These are phyloP conservation scores for Penaeus japonicus DNA, from an alignment of 1,140 invertebrate species.

Conservation along the genomic window DNA sequence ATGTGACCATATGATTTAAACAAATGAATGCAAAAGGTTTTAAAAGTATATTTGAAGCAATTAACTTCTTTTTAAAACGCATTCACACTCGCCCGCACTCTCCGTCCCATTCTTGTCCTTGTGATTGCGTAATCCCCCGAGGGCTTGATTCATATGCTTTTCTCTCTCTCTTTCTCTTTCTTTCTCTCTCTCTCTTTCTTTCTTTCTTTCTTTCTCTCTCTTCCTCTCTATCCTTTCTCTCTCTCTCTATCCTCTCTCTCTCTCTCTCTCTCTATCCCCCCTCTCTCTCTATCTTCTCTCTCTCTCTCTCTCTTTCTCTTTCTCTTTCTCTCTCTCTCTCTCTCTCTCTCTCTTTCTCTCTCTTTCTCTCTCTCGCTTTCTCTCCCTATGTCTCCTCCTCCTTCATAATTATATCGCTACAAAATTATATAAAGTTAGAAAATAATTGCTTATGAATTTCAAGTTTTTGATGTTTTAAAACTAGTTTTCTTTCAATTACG, in stretches of 20 bases:
- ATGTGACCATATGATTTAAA: too few species aligned
- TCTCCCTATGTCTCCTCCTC: background rate
- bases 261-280: background rate
- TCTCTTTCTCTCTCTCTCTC: background rate
- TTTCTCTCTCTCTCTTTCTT: background rate
- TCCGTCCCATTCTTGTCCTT: background rate
- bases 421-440: too few species aligned
- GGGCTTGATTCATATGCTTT: too few species aligned
- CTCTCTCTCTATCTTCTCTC: background rate
- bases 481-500: too few species aligned
- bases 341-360: background rate
- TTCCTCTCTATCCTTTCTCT: background rate
- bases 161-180: conserved; percentile 2
- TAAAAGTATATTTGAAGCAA: too few species aligned
- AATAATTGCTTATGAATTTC: too few species aligned
- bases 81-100: background rate
- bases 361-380: background rate
- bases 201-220: background rate
- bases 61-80: background rate
- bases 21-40: too few species aligned
- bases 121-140: background rate
- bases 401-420: background rate
- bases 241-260: background rate
- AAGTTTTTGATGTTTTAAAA: too few species aligned
- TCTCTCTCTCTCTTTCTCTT: background rate